Percentiles rank a stretch among this genome's conserved stretches.
Evolutionary conservation across 2,797 vertebrate genomes (phyloP).

Genomic region (Thunnus albacares): DNA sequence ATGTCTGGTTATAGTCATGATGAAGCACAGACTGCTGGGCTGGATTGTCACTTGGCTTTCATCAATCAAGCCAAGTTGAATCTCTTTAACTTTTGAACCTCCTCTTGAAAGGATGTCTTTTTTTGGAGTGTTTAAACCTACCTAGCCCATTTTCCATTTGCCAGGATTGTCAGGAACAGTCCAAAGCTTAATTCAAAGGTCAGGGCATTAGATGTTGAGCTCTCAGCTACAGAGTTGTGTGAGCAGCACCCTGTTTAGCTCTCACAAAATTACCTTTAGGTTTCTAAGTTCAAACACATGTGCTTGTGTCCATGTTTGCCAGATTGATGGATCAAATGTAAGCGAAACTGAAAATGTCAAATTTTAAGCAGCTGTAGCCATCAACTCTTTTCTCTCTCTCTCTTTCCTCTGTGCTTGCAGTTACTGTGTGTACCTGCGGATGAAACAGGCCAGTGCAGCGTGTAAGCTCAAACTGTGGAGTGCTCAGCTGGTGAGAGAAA

Average conservation of each 20-base stretch:
- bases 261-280: background rate
- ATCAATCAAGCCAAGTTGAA: conserved; percentile 10
- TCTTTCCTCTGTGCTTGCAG: conserved; percentile 69
- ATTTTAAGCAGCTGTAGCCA: no score
- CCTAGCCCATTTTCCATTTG: background rate
- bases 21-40: conserved; percentile 15
- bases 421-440: conserved; percentile 89
- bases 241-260: background rate
- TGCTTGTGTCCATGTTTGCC: background rate
- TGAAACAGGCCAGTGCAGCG: conserved; percentile 84
- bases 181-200: background rate
- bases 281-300: conserved; percentile 1
- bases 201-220: conserved; percentile 1
- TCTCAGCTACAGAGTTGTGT: conserved; percentile 11
- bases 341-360: no score
- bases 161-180: conserved; percentile 4
- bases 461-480: conserved; percentile 88
- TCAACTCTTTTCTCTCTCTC: background rate
- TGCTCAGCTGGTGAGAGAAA: conserved; percentile 82
- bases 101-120: background rate
- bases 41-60: conserved; percentile 11
- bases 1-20: conserved; percentile 27
- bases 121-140: conserved; percentile 10
- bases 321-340: background rate
- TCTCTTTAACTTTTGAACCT: conserved; percentile 4